Evolutionary conservation across 2,888 invertebrate species (phyloP).

Genomic region (Lasioglossum leucozonium): DNA sequence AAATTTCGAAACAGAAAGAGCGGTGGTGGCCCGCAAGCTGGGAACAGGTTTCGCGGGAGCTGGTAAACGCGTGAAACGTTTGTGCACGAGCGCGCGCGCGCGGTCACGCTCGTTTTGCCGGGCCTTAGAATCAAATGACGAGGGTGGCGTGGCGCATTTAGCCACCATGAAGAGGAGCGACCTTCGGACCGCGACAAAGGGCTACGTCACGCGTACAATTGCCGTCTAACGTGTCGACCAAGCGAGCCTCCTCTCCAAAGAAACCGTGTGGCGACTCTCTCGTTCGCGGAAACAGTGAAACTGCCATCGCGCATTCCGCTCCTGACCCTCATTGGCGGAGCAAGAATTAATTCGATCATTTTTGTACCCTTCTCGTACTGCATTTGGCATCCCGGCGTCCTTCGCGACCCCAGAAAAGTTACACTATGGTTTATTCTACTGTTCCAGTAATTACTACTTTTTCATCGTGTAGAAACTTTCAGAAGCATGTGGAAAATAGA

Average conservation of each 20-base stretch:
- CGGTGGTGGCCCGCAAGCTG: slow-evolving; percentile 11
- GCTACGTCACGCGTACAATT: slow-evolving; percentile 48
- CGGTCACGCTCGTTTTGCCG: slow-evolving; percentile 58
- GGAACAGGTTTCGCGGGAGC: slow-evolving; percentile 51
- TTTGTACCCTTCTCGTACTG: not conserved
- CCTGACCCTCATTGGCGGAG: not conserved
- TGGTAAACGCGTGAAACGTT: slow-evolving; percentile 41
- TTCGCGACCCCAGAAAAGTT: not conserved
- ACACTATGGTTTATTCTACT: no score
- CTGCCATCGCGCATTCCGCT: not conserved
- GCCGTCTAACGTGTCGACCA: slow-evolving; percentile 57
- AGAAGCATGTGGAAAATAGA: no score
- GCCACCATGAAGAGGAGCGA: slow-evolving; percentile 50
- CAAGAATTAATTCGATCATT: not conserved
- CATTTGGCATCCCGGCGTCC: not conserved
- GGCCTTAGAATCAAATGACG: slow-evolving; percentile 47
- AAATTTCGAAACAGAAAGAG: slow-evolving; percentile 61
- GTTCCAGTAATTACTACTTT: no score
- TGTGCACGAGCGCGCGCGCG: slow-evolving; percentile 35
- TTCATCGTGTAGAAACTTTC: no score
- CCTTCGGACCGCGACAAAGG: slow-evolving; percentile 60
- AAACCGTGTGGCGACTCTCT: not conserved
- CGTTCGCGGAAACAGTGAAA: not conserved
- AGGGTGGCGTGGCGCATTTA: slow-evolving; percentile 49
- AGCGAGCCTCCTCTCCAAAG: not conserved